Evolutionary conservation across 2,797 vertebrate species (phyloP).

Genomic region (Tokudaia muenninki): DNA sequence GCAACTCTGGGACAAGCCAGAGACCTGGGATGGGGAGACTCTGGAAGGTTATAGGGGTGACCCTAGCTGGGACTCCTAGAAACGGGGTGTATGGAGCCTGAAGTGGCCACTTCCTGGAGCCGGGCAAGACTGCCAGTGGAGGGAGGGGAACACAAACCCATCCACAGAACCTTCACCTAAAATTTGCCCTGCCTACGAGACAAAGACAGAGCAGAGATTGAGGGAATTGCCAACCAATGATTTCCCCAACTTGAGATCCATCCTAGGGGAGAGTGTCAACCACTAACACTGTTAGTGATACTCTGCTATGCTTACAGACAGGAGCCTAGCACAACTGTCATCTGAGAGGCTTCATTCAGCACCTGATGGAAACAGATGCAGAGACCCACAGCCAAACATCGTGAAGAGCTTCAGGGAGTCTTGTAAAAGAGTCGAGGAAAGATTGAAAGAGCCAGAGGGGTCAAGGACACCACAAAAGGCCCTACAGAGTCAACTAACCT

Average conservation of each 20-base stretch:
- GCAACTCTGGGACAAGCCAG: neutral
- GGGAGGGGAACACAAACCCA: neutral
- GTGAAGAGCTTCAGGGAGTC: neutral
- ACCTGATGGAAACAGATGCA: neutral
- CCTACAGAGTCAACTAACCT: neutral
- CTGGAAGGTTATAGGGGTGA: neutral
- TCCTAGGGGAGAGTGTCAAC: neutral
- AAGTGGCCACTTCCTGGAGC: neutral
- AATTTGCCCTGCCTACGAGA: neutral
- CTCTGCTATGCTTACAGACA: neutral
- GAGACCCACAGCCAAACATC: neutral
- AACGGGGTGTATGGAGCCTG: neutral
- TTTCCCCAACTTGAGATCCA: neutral
- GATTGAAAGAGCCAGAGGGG: neutral
- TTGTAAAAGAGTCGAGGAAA: neutral
- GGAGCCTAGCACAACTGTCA: neutral
- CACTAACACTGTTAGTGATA: neutral
- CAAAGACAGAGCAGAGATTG: neutral
- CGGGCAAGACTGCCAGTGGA: neutral
- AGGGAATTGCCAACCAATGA: neutral
- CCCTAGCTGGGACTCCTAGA: neutral
- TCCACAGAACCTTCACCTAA: neutral
- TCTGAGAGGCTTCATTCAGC: neutral
- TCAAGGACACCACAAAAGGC: neutral
- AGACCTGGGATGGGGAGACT: neutral